Evolutionary conservation across 2,113 vertebrate genomes (phyloP), one percentile per base, ranked within the genome.

Genomic region (Boulengeromyrus knoepffleri): DNA sequence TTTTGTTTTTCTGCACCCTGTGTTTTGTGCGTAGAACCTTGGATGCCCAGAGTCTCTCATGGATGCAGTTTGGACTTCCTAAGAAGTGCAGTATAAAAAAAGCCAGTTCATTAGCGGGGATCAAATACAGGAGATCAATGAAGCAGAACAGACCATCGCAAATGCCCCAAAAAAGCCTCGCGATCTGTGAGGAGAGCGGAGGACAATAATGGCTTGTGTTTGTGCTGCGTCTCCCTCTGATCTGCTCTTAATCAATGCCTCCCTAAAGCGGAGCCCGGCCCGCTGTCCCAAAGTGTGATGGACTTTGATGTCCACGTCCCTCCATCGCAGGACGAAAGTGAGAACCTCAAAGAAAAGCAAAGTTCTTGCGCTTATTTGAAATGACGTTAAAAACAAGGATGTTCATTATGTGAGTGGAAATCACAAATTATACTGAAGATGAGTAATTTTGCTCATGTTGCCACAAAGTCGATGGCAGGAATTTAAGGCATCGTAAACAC

Each of bases 181-280:
- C 31, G 49, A 62, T 27, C 42, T 39, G 10, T n/a, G 36, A 50
- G 42, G 12, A 86, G 47, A 36, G 27, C n/a, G 3, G 1, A 39
- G 56, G 66, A 90, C 36, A 46, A 70, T 42, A 90, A 47, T 31
- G 42, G 80, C 52, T 62, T 47, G 52, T n/a, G 46, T 58, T n/a
- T 70, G 27, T 13, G 52, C 45, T n/a, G 36, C 1, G 19, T 53
- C 42, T 53, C 19, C 12, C 49, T 70, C 66, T 86, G 17, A 53
- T 74, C n/a, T 47, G 85, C 66, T 90, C 84, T 53, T 87, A 90
- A 90, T 87, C 85, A 77, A 85, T 52, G 85, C 46, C 56, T 21
- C 19, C 88, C 39, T 52, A 90, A 90, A 88, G 13, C 58, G 12
- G 24, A 36, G 15, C 24, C 31, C n/a, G 5, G 49, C 27, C 47